Evolutionary conservation across 1,140 invertebrate genomes (phyloP), one percentile per base, ranked within the genome.

Genomic region (Eubasilissa regina): DNA sequence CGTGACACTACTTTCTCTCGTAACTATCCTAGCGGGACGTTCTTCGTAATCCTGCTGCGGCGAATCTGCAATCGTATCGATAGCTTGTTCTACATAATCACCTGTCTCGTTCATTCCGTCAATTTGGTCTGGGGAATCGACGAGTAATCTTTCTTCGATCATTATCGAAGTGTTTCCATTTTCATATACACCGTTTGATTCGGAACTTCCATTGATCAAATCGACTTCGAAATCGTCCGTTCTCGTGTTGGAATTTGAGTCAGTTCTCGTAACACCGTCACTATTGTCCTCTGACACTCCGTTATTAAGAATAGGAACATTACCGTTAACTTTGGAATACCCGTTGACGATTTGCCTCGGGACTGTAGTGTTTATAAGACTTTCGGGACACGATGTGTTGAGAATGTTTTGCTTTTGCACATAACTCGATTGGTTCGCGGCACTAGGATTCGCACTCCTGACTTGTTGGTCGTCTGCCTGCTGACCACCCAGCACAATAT

Each of bases 291-390:
- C 21, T 17, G 51, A 55, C 75, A 53, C 47, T 43, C 47, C 68
- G 74, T 80, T 80, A 68, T 75, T 72, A 70, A 73, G 73, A 72
- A 77, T 76, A 83, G 77, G 75, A 73, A 79, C 75, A 73, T 83
- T 83, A 80, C 81, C 81, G 73, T 83, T 83, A 48, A 53, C 72
- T 73, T 80, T 83, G 76, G 81, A 83, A 76, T 83, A 83, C 19
- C 81, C 81, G 58, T 83, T 83, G 15, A 83, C 74, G 15, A 80
- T 79, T 64, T 80, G 81, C 58, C 79, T 83, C 10, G 79, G 76
- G 35, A 83, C 74, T 60, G 79, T 83, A 8, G 77, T 80, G 58
- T 83, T 83, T 21, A 83, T 83, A 25, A 79, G 77, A 47, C 75
- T 58, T 60, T 80, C 81, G 21, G 70, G 11, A 17, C 45, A 19